Evolutionary conservation across 2,113 vertebrate species (phyloP).

Genomic region (Phylloscopus trochiloides): DNA sequence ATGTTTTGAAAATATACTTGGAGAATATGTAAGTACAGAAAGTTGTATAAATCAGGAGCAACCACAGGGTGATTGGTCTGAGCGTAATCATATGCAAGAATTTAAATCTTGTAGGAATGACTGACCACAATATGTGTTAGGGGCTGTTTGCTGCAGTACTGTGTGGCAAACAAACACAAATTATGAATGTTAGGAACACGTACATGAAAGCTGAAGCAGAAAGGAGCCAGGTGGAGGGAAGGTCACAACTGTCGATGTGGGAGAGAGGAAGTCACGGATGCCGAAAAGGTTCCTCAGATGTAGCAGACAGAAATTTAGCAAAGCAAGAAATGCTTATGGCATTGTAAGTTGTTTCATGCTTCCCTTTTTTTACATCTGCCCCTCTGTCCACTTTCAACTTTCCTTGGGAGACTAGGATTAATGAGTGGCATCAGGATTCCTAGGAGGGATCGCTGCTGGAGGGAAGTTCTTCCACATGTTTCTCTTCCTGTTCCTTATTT

Average conservation of each 20-base stretch:
- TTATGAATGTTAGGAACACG: neutral
- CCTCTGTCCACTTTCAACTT: neutral
- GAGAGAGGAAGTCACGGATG: neutral
- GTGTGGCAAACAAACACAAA: neutral
- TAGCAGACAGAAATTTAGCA: neutral
- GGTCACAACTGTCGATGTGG: rapidly evolving
- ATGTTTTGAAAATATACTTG: neutral
- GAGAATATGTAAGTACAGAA: neutral
- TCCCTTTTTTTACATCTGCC: neutral
- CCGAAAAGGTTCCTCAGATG: neutral
- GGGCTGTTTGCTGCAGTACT: neutral
- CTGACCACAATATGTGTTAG: neutral
- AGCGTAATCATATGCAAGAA: neutral
- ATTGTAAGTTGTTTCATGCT: neutral
- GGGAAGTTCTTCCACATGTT: neutral
- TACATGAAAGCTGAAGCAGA: neutral
- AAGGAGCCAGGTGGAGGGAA: neutral
- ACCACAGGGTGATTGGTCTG: neutral
- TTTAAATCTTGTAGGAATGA: neutral
- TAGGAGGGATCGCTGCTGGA: rapidly evolving
- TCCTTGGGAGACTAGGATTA: neutral
- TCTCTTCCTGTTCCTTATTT: neutral
- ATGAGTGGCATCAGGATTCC: neutral
- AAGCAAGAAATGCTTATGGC: neutral
- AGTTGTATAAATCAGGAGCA: neutral